A percentile compares a stretch with the other conserved stretches of the same genome.
Evolutionary conservation across 2,113 vertebrate genomes (phyloP).

Genomic region (Genyomyrus donnyi): DNA sequence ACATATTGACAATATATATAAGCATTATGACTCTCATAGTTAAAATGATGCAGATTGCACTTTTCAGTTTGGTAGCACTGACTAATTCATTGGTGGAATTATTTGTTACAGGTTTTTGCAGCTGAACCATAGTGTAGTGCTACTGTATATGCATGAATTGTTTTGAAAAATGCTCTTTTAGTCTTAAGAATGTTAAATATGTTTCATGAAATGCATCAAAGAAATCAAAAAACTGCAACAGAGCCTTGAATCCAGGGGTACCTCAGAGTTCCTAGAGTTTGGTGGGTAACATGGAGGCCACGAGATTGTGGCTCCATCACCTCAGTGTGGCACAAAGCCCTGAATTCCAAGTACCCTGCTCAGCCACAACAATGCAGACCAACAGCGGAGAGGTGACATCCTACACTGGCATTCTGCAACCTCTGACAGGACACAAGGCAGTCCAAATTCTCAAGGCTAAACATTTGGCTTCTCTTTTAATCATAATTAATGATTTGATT

Average conservation of each 20-base stretch:
- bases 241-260: background rate
- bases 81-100: background rate
- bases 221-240: background rate
- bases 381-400: background rate
- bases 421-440: background rate
- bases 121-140: too few relatives aligned
- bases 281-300: background rate
- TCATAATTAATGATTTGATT: background rate
- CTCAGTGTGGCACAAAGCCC: conserved; percentile 1
- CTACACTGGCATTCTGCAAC: background rate
- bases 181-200: background rate
- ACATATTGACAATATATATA: background rate
- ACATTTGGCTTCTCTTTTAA: background rate
- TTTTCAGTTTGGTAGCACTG: background rate
- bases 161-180: background rate
- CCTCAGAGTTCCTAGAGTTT: background rate
- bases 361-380: background rate
- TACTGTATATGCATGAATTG: background rate
- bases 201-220: background rate
- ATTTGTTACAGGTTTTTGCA: background rate
- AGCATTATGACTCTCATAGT: background rate
- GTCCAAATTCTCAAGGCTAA: background rate
- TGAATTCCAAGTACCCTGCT: background rate
- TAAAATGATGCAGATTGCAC: background rate
- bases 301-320: background rate